Evolutionary conservation across 2,113 vertebrate species (phyloP).

Genomic region (Cariama cristata): DNA sequence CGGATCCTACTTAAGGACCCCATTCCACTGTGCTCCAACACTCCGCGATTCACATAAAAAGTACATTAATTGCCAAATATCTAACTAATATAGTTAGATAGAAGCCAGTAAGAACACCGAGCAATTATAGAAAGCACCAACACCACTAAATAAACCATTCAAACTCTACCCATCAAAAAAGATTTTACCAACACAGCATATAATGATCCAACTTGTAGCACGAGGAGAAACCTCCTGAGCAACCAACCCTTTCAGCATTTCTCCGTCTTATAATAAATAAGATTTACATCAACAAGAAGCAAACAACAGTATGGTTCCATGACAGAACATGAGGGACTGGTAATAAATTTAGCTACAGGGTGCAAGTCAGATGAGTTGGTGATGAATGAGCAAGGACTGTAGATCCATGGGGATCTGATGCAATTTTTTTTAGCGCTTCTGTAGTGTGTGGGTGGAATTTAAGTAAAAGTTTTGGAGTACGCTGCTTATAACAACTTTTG

Average conservation of each 20-base stretch:
- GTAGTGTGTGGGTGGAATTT: not conserved
- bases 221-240: not conserved
- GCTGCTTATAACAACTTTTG: not conserved
- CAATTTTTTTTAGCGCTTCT: constrained; percentile 14
- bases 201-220: not conserved
- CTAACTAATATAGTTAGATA: not conserved
- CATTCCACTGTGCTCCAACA: not conserved
- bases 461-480: constrained; percentile 17
- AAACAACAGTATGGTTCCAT: not conserved
- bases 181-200: not conserved
- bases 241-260: not conserved
- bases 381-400: constrained; percentile 36
- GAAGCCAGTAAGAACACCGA: not conserved
- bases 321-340: not conserved
- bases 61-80: not conserved
- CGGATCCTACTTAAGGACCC: not conserved
- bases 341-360: constrained; percentile 12
- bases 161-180: not conserved
- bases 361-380: constrained; percentile 50
- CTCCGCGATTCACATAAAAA: not conserved
- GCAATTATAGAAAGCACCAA: not conserved
- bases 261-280: not conserved
- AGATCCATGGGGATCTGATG: not conserved
- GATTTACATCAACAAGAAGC: not conserved
- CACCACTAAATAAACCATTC: not conserved